Evolutionary conservation across 1,140 invertebrate species (phyloP), one percentile per base, ranked within the genome.

Genomic region (Mya arenaria): DNA sequence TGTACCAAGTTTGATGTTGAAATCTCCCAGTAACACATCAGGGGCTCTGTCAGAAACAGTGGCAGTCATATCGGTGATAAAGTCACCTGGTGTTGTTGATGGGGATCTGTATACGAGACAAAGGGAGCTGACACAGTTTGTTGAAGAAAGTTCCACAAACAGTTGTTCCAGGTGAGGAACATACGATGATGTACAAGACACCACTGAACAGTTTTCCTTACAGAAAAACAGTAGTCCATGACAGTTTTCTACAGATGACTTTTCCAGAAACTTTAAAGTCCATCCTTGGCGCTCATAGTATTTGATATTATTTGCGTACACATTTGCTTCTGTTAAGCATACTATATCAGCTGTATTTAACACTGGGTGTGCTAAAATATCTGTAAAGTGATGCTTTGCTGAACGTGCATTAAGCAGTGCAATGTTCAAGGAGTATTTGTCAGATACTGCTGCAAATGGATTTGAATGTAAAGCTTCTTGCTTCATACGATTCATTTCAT

Each of bases 401-500:
- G 60, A 34, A 36, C 32, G 15, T 34, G 60, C 28, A 63, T 63
- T 63, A 19, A 63, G 25, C 28, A 63, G 25, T 15, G 60, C 60
- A 1, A 63, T 19, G 5, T 32, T 63, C 32, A 63, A 63, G 39
- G 15, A 19, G 34, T 10, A 15, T 15, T 63, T 34, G 34, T 4
- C 60, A 5, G 60, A 32, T 17, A 63, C 15, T 5, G 8, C 19
- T 19, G 17, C 5, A 23, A 63, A 63, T 5, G 60, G 32, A 4
- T 63, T 25, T 34, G 60, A 36, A 28, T 25, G 60, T 19, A 34
- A 4, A 5, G 19, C 23, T 32, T 17, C 34, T 39, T 25, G 25
- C n/a, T 30, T 73, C 66, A 56, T 37, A 56, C 34, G 28, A 66
- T 6, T 36, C 68, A 44, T 65, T 78, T 65, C 44, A 62, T 34